These are phyloP conservation scores for Halocaridina rubra DNA, from an alignment of 2,888 invertebrate genomes.

Conservation along the genomic window DNA sequence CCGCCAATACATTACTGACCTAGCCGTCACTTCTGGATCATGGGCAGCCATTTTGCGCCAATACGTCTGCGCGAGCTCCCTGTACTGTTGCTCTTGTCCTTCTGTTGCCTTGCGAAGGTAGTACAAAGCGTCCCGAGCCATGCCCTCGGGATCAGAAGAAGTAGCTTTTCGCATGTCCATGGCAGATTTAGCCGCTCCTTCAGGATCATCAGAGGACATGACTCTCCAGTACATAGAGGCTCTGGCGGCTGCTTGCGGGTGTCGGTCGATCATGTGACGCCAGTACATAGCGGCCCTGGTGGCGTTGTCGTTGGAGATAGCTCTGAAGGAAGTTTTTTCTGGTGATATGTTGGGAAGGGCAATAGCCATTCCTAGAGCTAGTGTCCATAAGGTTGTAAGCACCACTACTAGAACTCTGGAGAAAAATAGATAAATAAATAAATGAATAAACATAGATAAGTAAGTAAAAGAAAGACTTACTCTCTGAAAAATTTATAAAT, in stretches of 20 bases:
- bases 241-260: constrained; percentile 40
- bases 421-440: too few species aligned
- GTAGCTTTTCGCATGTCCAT: constrained; percentile 41
- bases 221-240: constrained; percentile 48
- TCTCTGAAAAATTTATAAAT: too few species aligned
- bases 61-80: constrained; percentile 23
- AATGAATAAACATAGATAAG: too few species aligned
- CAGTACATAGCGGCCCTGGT: constrained; percentile 48
- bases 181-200: constrained; percentile 38
- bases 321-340: neutral
- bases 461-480: too few species aligned
- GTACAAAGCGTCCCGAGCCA: constrained; percentile 6
- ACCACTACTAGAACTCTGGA: too few species aligned
- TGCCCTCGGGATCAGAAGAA: constrained; percentile 36
- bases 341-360: too few species aligned
- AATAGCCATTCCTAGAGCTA: too few species aligned
- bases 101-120: constrained; percentile 24
- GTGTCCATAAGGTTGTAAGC: too few species aligned
- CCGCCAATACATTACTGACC: constrained; percentile 49
- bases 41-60: constrained; percentile 48
- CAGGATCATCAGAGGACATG: constrained; percentile 32
- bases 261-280: constrained; percentile 35
- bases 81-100: neutral
- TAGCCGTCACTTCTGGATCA: constrained; percentile 50
- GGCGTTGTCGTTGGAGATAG: constrained; percentile 29